These are phyloP conservation scores for Triplophysa dalaica DNA, from an alignment of 2,113 vertebrate species.

Conservation along the genomic window DNA sequence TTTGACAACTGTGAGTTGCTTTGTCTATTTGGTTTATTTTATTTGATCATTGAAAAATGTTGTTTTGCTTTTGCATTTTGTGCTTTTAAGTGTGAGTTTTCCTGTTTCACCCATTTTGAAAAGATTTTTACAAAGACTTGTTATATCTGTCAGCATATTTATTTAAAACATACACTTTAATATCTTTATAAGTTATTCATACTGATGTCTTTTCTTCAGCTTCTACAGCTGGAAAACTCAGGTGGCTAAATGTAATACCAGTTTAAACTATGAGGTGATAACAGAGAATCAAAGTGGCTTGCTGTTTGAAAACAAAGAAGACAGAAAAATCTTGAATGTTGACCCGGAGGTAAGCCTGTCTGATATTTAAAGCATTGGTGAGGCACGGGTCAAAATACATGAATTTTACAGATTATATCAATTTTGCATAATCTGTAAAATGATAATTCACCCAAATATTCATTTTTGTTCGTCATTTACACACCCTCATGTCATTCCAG, in stretches of 20 bases:
- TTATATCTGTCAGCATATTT: not conserved
- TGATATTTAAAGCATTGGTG: not conserved
- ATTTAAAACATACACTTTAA: not conserved
- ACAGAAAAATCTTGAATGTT: constrained; percentile 81
- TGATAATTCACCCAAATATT: too few species aligned
- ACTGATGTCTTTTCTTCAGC: constrained; percentile 60
- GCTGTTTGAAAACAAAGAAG: constrained; percentile 82
- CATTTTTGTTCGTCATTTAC: too few species aligned
- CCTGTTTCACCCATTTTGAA: too few species aligned
- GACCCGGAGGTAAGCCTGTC: constrained; percentile 78
- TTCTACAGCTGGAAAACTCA: constrained; percentile 88
- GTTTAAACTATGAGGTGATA: constrained; percentile 83
- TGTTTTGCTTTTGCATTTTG: not conserved
- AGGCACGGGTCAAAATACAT: not conserved
- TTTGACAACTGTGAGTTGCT: not conserved
- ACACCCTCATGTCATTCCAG: too few species aligned
- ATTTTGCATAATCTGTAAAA: too few species aligned
- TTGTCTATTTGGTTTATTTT: not conserved
- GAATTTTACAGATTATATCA: not conserved
- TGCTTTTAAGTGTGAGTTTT: not conserved
- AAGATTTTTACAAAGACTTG: not conserved
- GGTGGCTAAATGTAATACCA: constrained; percentile 74
- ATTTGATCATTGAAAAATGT: not conserved
- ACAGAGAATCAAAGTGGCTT: constrained; percentile 77
- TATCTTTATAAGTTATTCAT: not conserved